phyloP scores from a whole-genome alignment of 2,113 vertebrate genomes.

The Marmota flaviventris region DNA sequence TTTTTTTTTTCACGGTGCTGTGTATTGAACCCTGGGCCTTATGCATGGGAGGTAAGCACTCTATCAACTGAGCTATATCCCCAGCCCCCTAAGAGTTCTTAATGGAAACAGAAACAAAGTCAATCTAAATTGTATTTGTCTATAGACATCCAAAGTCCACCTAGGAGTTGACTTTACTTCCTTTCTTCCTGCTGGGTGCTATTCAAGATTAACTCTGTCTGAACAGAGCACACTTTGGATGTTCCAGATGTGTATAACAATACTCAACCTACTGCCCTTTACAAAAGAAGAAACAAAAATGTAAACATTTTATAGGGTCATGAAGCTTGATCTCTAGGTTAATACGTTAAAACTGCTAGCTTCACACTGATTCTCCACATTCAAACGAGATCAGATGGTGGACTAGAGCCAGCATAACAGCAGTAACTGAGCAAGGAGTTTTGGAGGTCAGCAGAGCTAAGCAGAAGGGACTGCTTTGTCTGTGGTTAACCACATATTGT shows the following conservation, averaged over 20 bases:
- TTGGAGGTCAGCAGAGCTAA: slow-evolving; percentile 38
- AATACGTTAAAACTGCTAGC: neutral
- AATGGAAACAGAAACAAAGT: neutral
- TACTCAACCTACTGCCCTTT: neutral
- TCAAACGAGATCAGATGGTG: neutral
- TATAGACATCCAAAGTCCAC: neutral
- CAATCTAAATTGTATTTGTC: neutral
- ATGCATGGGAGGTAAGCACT: too few species aligned
- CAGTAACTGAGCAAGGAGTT: neutral
- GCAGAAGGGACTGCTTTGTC: slow-evolving; percentile 26
- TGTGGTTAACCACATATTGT: slow-evolving; percentile 76
- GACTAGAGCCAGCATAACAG: neutral
- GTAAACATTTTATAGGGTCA: neutral
- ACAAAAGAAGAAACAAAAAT: neutral
- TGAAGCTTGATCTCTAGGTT: neutral
- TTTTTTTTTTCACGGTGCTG: too few species aligned
- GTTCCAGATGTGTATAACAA: neutral
- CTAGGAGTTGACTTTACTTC: neutral
- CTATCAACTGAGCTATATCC: too few species aligned
- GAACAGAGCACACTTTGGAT: neutral
- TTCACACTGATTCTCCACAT: neutral
- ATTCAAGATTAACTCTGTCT: too few species aligned
- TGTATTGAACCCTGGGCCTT: too few species aligned
- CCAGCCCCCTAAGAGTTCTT: neutral
- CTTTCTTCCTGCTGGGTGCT: neutral